These are phyloP conservation scores for Ecliptopera silaceata DNA, from an alignment of 2,888 invertebrate genomes.

Conservation along the genomic window DNA sequence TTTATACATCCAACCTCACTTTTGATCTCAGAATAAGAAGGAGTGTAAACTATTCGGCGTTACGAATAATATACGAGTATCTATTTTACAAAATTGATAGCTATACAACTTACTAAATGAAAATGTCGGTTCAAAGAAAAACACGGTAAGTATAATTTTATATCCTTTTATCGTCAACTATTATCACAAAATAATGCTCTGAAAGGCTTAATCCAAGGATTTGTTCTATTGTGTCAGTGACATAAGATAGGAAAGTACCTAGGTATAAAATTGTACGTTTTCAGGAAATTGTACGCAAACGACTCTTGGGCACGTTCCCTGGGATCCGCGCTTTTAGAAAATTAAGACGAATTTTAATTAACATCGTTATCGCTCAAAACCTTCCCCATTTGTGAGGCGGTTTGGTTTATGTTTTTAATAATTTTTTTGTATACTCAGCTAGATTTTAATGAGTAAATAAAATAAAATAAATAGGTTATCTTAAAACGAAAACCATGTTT, in stretches of 20 bases:
- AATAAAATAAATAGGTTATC: too few species aligned
- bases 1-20: too few species aligned
- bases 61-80: too few species aligned
- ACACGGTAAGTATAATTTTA: background rate
- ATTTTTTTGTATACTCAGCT: conserved; percentile 10
- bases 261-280: conserved; percentile 18
- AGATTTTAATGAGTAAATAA: background rate
- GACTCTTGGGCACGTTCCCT: conserved; percentile 24
- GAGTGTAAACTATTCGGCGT: too few species aligned
- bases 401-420: conserved; percentile 17
- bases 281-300: conserved; percentile 24
- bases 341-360: conserved; percentile 36
- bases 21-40: too few species aligned
- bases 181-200: conserved; percentile 12
- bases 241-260: conserved; percentile 9
- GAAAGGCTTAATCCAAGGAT: conserved; percentile 7
- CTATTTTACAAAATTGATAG: too few species aligned
- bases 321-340: conserved; percentile 26
- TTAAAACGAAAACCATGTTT: too few species aligned
- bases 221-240: conserved; percentile 17
- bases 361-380: conserved; percentile 28
- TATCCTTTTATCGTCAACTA: conserved; percentile 9
- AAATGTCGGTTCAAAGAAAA: background rate
- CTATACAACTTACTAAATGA: too few species aligned
- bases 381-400: conserved; percentile 12